Evolutionary conservation across 2,888 invertebrate species (phyloP), one percentile per base, ranked within the genome.

Genomic region (Acrocera orbiculus): DNA sequence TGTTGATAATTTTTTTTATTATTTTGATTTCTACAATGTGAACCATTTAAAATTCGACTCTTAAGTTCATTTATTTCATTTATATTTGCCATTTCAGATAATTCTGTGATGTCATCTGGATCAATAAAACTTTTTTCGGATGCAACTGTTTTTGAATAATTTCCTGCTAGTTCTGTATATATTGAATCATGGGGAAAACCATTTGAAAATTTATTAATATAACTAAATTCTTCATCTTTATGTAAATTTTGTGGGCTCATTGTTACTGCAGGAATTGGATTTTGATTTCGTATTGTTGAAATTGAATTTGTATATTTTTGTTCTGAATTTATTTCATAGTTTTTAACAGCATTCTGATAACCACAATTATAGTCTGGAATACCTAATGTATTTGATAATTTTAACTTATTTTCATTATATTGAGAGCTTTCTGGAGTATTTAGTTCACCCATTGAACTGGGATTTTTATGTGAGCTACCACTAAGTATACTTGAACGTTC

Each of bases 351-450:
- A 4, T 25, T 19, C 19, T 32, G 22, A 11, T 34, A 35, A 2
- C 34, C 33, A 1, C 35, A n/a, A 7, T 32, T 38, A 19, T 46
- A 50, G 22, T 53, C 52, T 24, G 52, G 52, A n/a, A n/a, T n/a
- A n/a, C n/a, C n/a, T n/a, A n/a, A n/a, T n/a, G n/a, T n/a, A n/a
- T n/a, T n/a, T n/a, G n/a, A n/a, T n/a, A n/a, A n/a, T 5, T 51
- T 43, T 1, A 55, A 38, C 0, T 54, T 30, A 8, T 37, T 32
- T 6, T 28, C 19, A 4, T 35, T 7, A 23, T 37, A 37, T 20
- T 33, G 27, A 17, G 16, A 16, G 13, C 11, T 23, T 8, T 22
- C 30, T n/a, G 34, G 37, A 8, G 15, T 15, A 13, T 11, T 9
- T 29, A 39, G 36, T 10, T 37, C 32, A 4, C 41, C 37, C 10